Evolutionary conservation across 2,888 invertebrate genomes (phyloP), one percentile per base, ranked within the genome.

Genomic region (Leucophora obtusa): DNA sequence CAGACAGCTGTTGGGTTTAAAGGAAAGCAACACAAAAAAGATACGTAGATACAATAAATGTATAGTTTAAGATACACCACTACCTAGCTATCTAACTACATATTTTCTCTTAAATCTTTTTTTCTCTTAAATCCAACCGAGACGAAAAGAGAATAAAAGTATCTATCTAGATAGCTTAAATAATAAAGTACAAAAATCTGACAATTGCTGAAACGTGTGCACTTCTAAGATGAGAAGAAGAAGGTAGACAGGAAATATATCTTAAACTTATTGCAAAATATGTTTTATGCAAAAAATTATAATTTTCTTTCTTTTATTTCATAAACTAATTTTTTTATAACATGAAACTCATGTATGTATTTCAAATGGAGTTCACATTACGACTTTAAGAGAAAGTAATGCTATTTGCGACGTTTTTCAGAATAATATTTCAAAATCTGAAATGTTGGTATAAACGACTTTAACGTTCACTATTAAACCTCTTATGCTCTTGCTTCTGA

Each of bases 1-100:
- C 51, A 76, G 76, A 65, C 81, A 81, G 81, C 81, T 80, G 80
- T 81, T 81, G 65, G 65, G 72, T 81, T 77, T 77, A 81, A 81
- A 81, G 81, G 76, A 76, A 73, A 76, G 51, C 54, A 77, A 76
- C 63, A 63, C 7, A 65, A 68, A 68, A 53, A 69, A 70, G 53
- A 53, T 35, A 76, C 73, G 72, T 63, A 70, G 70, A 79, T 63
- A 74, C 58, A 63, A 51, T 35, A 59, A 33, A 53, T 18, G 58
- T 21, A 33, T 17, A 24, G 28, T 35, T 58, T 21, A 28, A 63
- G 51, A 65, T 76, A 76, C 65, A 76, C 24, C 38, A 65, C 65
- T 28, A 38, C 35, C 17, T 21, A n/a, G 7, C 74, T 62, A 70
- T 28, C 24, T 58, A 18, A 69, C 33, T 11, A 43, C 14, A 47